Percentiles rank a stretch among this genome's conserved stretches.
phyloP scores from a whole-genome alignment of 1,140 invertebrate genomes.

The Drosophila serrata region DNA sequence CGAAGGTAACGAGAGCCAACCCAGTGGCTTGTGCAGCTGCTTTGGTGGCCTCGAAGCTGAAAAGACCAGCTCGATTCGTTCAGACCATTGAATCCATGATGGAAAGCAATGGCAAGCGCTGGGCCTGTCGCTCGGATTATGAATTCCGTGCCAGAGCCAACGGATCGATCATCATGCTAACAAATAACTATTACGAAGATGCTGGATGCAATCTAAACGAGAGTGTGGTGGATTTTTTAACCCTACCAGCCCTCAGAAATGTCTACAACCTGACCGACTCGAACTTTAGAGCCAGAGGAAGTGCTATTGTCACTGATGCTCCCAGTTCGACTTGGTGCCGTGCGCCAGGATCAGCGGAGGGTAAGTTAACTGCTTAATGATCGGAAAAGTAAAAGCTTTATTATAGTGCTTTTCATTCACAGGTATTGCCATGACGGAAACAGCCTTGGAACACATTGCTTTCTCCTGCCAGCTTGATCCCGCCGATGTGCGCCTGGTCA shows the following conservation, averaged over 20 bases:
- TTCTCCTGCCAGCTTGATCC: constrained; percentile 89
- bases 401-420: constrained; percentile 82
- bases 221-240: constrained; percentile 71
- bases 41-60: constrained; percentile 87
- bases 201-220: constrained; percentile 88
- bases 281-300: constrained; percentile 87
- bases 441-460: constrained; percentile 93
- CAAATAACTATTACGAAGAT: constrained; percentile 88
- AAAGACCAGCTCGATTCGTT: constrained; percentile 88
- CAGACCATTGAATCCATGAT: constrained; percentile 89
- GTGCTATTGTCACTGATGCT: constrained; percentile 88
- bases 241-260: constrained; percentile 86
- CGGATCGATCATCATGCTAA: constrained; percentile 89
- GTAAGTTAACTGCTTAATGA: constrained; percentile 9
- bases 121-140: constrained; percentile 86
- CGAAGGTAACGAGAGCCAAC: constrained; percentile 87
- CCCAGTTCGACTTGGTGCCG: constrained; percentile 88
- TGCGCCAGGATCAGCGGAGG: constrained; percentile 89
- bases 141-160: constrained; percentile 87
- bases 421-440: constrained; percentile 89
- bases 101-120: constrained; percentile 88
- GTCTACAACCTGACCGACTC: constrained; percentile 86
- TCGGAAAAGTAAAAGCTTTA: not conserved
- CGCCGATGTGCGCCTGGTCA: constrained; percentile 88
- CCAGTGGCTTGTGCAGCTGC: constrained; percentile 88